phyloP scores from a whole-genome alignment of 2,113 vertebrate species.

The Bathybates hornii region DNA sequence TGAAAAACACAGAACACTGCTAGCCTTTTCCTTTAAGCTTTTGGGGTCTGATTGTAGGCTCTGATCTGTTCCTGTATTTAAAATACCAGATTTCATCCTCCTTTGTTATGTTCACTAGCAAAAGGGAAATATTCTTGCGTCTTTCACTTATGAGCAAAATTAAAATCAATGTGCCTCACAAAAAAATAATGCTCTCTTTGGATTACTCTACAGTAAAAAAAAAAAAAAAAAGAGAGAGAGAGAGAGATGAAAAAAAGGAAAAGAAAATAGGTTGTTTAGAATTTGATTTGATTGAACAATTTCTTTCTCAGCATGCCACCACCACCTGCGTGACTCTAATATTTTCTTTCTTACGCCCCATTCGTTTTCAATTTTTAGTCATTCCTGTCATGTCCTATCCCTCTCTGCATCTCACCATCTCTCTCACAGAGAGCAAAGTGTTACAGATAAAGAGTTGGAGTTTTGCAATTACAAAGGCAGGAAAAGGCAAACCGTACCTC shows the following conservation, averaged over 20 bases:
- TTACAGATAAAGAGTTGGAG: conserved; percentile 4
- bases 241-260: neutral
- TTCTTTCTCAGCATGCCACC: neutral
- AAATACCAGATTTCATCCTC: neutral
- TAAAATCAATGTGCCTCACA: neutral
- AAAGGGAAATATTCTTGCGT: neutral
- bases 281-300: neutral
- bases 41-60: neutral
- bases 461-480: neutral
- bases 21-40: neutral
- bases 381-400: neutral
- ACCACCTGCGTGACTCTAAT: neutral
- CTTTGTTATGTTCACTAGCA: neutral
- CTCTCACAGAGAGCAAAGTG: neutral
- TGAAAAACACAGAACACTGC: neutral
- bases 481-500: neutral
- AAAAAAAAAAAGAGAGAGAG: neutral
- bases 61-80: neutral
- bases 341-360: neutral
- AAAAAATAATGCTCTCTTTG: neutral
- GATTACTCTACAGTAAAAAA: neutral
- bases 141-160: neutral
- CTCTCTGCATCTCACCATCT: neutral
- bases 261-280: neutral
- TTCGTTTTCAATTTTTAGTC: conserved; percentile 1